Evolutionary conservation across 2,113 vertebrate species (phyloP).

Genomic region (Pristiophorus japonicus): DNA sequence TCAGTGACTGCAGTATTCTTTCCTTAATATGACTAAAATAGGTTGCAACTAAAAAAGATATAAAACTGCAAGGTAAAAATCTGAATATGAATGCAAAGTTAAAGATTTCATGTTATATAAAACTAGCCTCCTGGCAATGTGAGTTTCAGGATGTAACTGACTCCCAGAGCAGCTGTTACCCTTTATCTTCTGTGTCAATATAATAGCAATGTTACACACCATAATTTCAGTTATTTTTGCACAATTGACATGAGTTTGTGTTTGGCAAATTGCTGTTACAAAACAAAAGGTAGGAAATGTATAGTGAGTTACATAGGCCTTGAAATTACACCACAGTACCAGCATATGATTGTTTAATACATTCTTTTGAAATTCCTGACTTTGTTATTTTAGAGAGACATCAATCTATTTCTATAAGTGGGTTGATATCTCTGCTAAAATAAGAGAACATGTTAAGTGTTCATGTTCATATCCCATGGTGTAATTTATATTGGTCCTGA

Average conservation of each 20-base stretch:
- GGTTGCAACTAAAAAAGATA: not conserved
- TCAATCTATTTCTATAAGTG: too few species aligned
- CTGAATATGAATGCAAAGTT: slow-evolving; percentile 4
- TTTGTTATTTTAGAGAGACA: not conserved
- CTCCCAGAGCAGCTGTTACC: slow-evolving; percentile 8
- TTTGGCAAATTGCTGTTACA: not conserved
- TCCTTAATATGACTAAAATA: too few species aligned
- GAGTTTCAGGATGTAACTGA: slow-evolving; percentile 5
- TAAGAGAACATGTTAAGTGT: too few species aligned
- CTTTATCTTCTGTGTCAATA: not conserved
- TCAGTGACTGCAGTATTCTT: too few species aligned
- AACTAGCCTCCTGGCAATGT: not conserved
- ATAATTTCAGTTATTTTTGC: not conserved
- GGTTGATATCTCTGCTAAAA: too few species aligned
- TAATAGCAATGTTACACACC: not conserved
- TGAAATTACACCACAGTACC: not conserved
- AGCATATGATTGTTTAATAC: not conserved
- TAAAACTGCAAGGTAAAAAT: not conserved
- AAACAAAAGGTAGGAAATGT: not conserved
- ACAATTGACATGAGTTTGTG: not conserved
- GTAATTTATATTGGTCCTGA: too few species aligned
- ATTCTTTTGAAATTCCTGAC: not conserved
- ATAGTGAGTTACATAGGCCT: not conserved
- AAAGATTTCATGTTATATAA: not conserved
- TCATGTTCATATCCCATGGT: too few species aligned